These are phyloP conservation scores for Phenganax stokvisi DNA, from an alignment of 92 coral and sea anemone genomes.

Conservation along the genomic window DNA sequence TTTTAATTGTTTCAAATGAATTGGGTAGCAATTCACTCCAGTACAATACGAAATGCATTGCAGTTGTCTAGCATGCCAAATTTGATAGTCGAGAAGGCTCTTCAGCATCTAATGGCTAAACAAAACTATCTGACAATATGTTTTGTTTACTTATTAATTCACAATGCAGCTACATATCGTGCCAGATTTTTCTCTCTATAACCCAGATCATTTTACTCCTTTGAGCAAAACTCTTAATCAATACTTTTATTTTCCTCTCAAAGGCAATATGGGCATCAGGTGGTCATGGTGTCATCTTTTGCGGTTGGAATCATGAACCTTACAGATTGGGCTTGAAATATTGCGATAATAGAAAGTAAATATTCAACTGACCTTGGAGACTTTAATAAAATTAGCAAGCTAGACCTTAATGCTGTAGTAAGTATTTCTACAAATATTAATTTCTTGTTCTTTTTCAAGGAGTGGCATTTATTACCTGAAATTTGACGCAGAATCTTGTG, in stretches of 20 bases:
- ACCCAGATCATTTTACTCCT: background rate
- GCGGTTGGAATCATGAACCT: constrained; percentile 78
- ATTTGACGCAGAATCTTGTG: constrained; percentile 16
- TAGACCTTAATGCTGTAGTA: background rate
- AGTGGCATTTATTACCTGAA: constrained; percentile 15
- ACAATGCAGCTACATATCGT: no score
- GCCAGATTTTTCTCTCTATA: background rate
- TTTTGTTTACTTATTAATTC: no score
- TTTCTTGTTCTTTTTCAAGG: constrained; percentile 1
- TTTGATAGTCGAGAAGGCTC: no score
- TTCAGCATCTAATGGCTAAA: no score
- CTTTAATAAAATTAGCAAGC: no score
- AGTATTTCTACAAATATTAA: background rate
- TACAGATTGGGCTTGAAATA: constrained; percentile 72
- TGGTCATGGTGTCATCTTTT: constrained; percentile 64
- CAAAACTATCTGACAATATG: no score
- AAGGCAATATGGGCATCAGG: constrained; percentile 85
- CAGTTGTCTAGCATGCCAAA: no score
- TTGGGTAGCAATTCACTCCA: no score
- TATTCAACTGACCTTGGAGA: background rate
- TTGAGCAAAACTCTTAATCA: background rate
- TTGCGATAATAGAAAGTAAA: constrained; percentile 76
- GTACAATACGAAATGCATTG: no score
- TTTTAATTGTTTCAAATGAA: no score
- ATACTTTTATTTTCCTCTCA: background rate